Evolutionary conservation across 2,797 vertebrate genomes (phyloP).

Genomic region (Enteromius argenteus): DNA sequence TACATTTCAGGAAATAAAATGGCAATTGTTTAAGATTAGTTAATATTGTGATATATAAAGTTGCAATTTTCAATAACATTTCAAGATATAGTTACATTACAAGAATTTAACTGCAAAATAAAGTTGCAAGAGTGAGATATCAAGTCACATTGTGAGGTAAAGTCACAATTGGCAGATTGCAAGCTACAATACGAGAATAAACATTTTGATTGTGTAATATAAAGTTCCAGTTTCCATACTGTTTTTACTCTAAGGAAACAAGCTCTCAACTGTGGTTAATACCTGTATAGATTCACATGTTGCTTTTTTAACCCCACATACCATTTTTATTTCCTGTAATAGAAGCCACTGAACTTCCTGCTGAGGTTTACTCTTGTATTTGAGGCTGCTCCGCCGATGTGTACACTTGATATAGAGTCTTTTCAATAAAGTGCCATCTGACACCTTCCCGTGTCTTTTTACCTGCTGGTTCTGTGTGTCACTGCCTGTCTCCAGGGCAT

Average conservation of each 20-base stretch:
- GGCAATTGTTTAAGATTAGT: not conserved
- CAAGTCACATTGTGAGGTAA: not conserved
- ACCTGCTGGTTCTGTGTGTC: slow-evolving; percentile 69
- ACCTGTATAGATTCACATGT: not conserved
- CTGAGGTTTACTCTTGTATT: slow-evolving; percentile 59
- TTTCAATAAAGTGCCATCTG: slow-evolving; percentile 58
- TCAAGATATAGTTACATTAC: not conserved
- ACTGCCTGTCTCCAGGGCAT: slow-evolving; percentile 25
- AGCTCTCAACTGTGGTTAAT: slow-evolving; percentile 1
- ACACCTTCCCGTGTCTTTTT: slow-evolving; percentile 59
- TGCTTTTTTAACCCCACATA: slow-evolving; percentile 26
- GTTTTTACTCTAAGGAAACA: not conserved
- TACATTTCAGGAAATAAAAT: not conserved
- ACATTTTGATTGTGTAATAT: too few species aligned
- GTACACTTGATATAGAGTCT: slow-evolving; percentile 52
- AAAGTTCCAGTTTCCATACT: not conserved
- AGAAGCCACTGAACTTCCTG: slow-evolving; percentile 55
- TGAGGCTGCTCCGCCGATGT: slow-evolving; percentile 50
- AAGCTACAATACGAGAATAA: not conserved
- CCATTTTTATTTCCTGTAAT: slow-evolving; percentile 29
- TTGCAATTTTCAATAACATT: not conserved
- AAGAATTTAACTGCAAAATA: not conserved
- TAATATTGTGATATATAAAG: not conserved
- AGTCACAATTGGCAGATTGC: not conserved
- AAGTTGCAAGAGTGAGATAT: not conserved